Conservation (phyloP, 2,888 invertebrate genomes). For the Cephus sareptanus region DNA sequence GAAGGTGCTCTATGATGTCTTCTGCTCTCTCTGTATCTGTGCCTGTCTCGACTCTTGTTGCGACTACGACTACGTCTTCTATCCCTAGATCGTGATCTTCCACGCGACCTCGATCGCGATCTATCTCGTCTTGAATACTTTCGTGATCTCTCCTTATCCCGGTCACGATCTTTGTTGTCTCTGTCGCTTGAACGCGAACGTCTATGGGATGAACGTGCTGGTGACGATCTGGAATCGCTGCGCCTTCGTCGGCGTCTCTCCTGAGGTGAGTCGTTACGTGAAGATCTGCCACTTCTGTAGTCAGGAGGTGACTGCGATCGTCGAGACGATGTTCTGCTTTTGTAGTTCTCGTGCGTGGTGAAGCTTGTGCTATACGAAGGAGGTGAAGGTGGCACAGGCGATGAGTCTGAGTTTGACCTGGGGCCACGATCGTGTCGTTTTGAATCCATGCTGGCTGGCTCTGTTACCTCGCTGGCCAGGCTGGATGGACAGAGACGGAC, state of each 20-base stretch:
- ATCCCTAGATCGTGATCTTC: constrained; percentile 52
- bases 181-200: constrained; percentile 39
- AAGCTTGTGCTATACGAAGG: constrained; percentile 52
- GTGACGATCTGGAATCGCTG: constrained; percentile 51
- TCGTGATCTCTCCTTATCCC: constrained; percentile 25
- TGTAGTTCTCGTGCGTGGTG: constrained; percentile 49
- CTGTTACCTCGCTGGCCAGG: constrained; percentile 68
- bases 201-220: constrained; percentile 42
- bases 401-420: constrained; percentile 53
- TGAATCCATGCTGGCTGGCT: constrained; percentile 71
- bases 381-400: constrained; percentile 56
- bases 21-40: constrained; percentile 45
- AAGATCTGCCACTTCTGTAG: constrained; percentile 32
- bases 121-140: constrained; percentile 27
- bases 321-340: constrained; percentile 41
- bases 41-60: constrained; percentile 37
- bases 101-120: constrained; percentile 35
- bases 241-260: constrained; percentile 54
- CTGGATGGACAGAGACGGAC: constrained; percentile 72
- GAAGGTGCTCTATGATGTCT: constrained; percentile 50
- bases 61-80: constrained; percentile 56
- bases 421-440: constrained; percentile 68
- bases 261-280: constrained; percentile 51
- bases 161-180: constrained; percentile 17
- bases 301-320: constrained; percentile 16